Evolutionary conservation across 2,888 invertebrate species (phyloP).

Genomic region (Chesias legatella): DNA sequence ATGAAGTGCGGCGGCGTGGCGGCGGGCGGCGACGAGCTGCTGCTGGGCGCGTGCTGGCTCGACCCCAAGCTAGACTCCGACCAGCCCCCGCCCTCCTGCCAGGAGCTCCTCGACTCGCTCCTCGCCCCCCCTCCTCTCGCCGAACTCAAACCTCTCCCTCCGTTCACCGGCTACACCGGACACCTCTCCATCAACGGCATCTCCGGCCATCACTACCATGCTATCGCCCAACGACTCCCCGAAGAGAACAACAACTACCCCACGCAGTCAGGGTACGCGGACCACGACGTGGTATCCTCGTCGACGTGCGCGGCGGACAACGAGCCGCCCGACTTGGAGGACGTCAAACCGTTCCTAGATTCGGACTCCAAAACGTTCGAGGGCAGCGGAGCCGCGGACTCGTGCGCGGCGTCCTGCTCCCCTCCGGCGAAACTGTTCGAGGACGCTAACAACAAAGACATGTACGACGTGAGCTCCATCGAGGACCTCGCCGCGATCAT

Average conservation of each 20-base stretch:
- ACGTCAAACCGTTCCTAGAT: slow-evolving; percentile 82
- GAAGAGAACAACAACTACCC: slow-evolving; percentile 87
- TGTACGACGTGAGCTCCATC: slow-evolving; percentile 87
- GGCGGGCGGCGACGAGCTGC: slow-evolving; percentile 81
- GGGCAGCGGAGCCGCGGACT: slow-evolving; percentile 81
- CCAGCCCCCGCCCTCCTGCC: slow-evolving; percentile 66
- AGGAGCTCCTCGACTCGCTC: slow-evolving; percentile 86
- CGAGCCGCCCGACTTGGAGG: slow-evolving; percentile 81
- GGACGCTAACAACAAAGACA: slow-evolving; percentile 77
- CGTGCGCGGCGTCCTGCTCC: slow-evolving; percentile 77
- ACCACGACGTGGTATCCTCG: slow-evolving; percentile 87
- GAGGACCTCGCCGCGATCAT: slow-evolving; percentile 93
- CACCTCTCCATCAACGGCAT: slow-evolving; percentile 93
- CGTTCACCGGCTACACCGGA: slow-evolving; percentile 92
- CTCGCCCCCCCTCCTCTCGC: slow-evolving; percentile 85
- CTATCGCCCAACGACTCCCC: slow-evolving; percentile 88
- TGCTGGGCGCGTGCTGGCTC: slow-evolving; percentile 87
- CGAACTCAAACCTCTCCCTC: slow-evolving; percentile 90
- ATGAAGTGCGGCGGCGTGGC: slow-evolving; percentile 80
- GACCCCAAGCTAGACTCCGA: slow-evolving; percentile 78
- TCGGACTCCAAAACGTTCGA: slow-evolving; percentile 77
- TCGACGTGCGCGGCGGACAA: slow-evolving; percentile 85
- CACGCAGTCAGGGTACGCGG: slow-evolving; percentile 82
- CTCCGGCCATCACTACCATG: slow-evolving; percentile 92
- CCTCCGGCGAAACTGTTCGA: slow-evolving; percentile 75